phyloP scores from a whole-genome alignment of 2,113 vertebrate genomes.

The Corydoras sp. region DNA sequence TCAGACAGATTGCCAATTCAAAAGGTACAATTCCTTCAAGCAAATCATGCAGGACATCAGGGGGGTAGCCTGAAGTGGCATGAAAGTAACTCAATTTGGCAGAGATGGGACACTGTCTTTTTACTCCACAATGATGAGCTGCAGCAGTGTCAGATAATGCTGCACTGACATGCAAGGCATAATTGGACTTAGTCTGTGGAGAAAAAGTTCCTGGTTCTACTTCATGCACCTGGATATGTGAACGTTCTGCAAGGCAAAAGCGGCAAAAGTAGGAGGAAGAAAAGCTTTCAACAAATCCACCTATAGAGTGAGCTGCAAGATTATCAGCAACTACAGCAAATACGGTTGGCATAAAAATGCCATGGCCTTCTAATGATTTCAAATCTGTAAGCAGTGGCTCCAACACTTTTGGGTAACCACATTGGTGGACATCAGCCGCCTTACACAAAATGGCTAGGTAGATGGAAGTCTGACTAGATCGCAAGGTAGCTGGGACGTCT shows the following conservation, averaged over 20 bases:
- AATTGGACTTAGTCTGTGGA: too few species aligned
- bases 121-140: background rate
- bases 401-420: constrained; percentile 23
- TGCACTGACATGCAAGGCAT: background rate
- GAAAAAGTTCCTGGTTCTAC: constrained; percentile 35
- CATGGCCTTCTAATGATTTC: constrained; percentile 39
- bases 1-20: constrained; percentile 2
- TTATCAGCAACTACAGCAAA: constrained; percentile 40
- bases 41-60: background rate
- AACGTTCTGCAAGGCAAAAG: constrained; percentile 32
- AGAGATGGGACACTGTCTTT: background rate
- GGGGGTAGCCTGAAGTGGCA: background rate
- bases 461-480: constrained; percentile 38
- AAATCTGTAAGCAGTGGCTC: constrained; percentile 41
- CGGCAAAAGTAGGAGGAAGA: constrained; percentile 28
- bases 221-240: constrained; percentile 36
- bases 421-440: constrained; percentile 27
- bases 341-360: constrained; percentile 35
- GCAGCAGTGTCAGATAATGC: background rate
- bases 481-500: constrained; percentile 28
- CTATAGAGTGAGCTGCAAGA: constrained; percentile 38
- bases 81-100: constrained; percentile 6
- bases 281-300: constrained; percentile 43
- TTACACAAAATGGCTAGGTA: constrained; percentile 41
- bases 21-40: constrained; percentile 1